A percentile compares a stretch with the other conserved stretches of the same genome.
Evolutionary conservation across 2,888 invertebrate species (phyloP).

Genomic region (Drosophila diplacantha): DNA sequence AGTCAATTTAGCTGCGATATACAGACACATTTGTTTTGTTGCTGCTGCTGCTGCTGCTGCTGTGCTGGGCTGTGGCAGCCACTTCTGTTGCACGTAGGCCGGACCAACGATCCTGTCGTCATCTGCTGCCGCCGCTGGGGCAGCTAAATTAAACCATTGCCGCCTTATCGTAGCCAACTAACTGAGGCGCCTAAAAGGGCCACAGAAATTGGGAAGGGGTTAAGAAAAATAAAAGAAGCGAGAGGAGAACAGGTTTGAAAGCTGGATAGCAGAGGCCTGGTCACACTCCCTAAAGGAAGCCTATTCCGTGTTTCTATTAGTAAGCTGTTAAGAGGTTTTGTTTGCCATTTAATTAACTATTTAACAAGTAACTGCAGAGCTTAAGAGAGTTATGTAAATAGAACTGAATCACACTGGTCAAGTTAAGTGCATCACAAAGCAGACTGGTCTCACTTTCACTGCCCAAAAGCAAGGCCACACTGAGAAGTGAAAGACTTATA

Average conservation of each 20-base stretch:
- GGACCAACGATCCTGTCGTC: slow-evolving; percentile 73
- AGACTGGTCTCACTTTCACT: neutral
- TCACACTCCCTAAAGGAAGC: too few species aligned
- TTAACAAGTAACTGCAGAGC: neutral
- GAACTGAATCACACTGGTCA: neutral
- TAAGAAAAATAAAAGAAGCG: neutral
- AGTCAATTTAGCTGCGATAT: slow-evolving; percentile 76
- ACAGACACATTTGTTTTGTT: slow-evolving; percentile 72
- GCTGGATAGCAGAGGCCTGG: neutral
- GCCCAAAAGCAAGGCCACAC: neutral
- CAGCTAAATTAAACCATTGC: slow-evolving; percentile 74
- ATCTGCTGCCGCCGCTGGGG: slow-evolving; percentile 60
- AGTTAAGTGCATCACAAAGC: neutral
- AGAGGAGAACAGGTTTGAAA: slow-evolving; percentile 21
- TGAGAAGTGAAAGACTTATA: neutral
- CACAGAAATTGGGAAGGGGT: slow-evolving; percentile 8
- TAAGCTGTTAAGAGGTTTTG: neutral
- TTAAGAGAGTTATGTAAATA: neutral
- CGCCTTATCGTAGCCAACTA: slow-evolving; percentile 66
- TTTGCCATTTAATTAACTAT: neutral
- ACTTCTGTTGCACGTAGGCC: slow-evolving; percentile 59
- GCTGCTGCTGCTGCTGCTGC: slow-evolving; percentile 24
- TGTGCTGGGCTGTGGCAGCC: slow-evolving; percentile 19
- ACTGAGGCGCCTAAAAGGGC: slow-evolving; percentile 47
- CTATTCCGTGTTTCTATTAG: neutral